Evolutionary conservation across 2,113 vertebrate species (phyloP), one percentile per base, ranked within the genome.

Genomic region (Platysteira castanea): DNA sequence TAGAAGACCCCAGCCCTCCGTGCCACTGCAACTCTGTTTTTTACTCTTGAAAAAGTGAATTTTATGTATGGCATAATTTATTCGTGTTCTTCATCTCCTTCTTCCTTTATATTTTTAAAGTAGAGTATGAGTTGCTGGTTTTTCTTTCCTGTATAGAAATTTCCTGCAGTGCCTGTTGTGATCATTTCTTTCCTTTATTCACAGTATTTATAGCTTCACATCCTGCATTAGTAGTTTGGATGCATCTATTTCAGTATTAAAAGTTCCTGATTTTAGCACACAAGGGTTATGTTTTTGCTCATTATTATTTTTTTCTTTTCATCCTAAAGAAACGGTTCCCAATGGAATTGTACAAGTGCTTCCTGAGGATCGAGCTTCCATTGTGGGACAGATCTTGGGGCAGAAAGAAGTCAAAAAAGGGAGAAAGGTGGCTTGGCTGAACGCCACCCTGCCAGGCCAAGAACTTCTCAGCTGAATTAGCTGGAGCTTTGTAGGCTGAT

Each of bases 361-460:
- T 63, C 47, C 30, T 74, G 42, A 81, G 52, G 18, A 5, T 33
- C 33, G n/a, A 49, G 13, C 14, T 91, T 56, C 50, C 11, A 8
- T 41, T 23, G 54, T 37, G 42, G 14, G 49, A 41, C 21, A 59
- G 17, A 59, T 24, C 8, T 44, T 74, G 84, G 52, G 20, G 50
- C 42, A 50, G 50, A n/a, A 77, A 15, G 14, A 87, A 41, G 20
- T 69, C 10, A 14, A 26, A 11, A 86, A n/a, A 44, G 16, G 30
- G 41, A 63, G n/a, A 52, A 60, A 39, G 30, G 35, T 80, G 54
- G 6, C 17, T 5, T 7, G 3, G 31, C 15, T 77, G 63, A n/a
- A 22, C 19, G n/a, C 31, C 15, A 47, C 44, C 10, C 4, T 52
- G 35, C 3, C 1, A 18, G 41, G 10, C 11, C 1, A 3, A n/a